Evolutionary conservation across 1,140 invertebrate genomes (phyloP).

Genomic region (Neodiprion fabricii): DNA sequence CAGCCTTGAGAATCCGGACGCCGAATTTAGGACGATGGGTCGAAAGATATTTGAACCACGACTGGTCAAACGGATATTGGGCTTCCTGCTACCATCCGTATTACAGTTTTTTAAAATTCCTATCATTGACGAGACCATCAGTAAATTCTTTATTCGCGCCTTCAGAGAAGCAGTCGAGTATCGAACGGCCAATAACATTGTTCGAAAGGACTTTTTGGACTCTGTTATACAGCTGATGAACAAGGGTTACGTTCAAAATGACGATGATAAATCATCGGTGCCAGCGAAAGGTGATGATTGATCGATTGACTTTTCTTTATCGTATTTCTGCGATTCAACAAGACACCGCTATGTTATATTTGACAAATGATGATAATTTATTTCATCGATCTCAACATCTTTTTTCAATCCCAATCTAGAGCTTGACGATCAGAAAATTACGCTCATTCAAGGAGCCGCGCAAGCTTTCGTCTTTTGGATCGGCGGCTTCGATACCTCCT

Average conservation of each 20-base stretch:
- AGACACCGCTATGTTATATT: no score
- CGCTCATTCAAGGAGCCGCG: constrained; percentile 26
- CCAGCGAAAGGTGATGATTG: constrained; percentile 9
- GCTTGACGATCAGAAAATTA: constrained; percentile 41
- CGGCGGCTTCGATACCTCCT: constrained; percentile 54
- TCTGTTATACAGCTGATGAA: constrained; percentile 43
- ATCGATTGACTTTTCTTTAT: no score
- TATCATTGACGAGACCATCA: constrained; percentile 32
- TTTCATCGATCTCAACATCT: constrained; percentile 53
- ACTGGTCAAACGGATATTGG: constrained; percentile 38
- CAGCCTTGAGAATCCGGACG: constrained; percentile 56
- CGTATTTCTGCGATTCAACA: no score
- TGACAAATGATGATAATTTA: constrained; percentile 51
- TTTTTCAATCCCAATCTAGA: constrained; percentile 57
- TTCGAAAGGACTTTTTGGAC: constrained; percentile 56
- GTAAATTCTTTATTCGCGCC: constrained; percentile 57
- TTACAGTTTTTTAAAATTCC: constrained; percentile 23
- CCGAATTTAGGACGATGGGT: constrained; percentile 35
- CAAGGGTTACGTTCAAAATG: constrained; percentile 29
- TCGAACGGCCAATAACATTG: constrained; percentile 53
- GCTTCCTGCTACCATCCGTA: constrained; percentile 21
- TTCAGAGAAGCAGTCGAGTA: constrained; percentile 61
- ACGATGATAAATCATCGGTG: constrained; percentile 1
- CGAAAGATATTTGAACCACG: constrained; percentile 38
- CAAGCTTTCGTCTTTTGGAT: constrained; percentile 44